A percentile compares a stretch with the other conserved stretches of the same genome.
phyloP scores from a whole-genome alignment of 2,888 invertebrate species.

The Syrphus vitripennis region DNA sequence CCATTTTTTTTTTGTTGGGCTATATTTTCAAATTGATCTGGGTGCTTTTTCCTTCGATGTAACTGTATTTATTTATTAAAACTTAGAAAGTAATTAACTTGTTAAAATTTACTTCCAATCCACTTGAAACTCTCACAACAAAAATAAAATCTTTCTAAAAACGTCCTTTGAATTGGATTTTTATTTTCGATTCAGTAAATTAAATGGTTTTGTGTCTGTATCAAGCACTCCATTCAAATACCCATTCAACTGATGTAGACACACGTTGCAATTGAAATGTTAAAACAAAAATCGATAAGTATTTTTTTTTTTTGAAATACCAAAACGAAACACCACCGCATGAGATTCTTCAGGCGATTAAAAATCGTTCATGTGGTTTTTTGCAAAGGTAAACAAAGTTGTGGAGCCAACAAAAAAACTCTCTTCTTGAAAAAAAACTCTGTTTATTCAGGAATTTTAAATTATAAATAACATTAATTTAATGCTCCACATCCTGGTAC shows the following conservation, averaged over 20 bases:
- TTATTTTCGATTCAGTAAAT: background rate
- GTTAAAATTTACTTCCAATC: too few species aligned
- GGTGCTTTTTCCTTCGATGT: too few species aligned
- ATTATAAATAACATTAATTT: background rate
- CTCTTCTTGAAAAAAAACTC: background rate
- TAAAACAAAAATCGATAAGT: background rate
- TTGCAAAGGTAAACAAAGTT: background rate
- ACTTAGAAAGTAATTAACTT: too few species aligned
- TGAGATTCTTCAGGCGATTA: conserved; percentile 2
- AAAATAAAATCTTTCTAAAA: background rate
- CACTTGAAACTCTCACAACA: background rate
- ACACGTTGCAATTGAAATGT: background rate
- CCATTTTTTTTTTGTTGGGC: too few species aligned
- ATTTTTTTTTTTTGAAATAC: background rate
- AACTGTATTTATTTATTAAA: too few species aligned
- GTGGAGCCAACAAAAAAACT: background rate
- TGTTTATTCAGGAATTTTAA: background rate
- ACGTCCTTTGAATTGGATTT: background rate
- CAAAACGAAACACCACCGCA: background rate
- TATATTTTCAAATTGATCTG: too few species aligned
- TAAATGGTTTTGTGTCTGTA: background rate
- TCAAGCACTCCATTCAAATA: background rate
- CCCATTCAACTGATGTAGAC: background rate
- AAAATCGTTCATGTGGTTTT: background rate
- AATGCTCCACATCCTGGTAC: background rate